Evolutionary conservation across 1,140 invertebrate species (phyloP).

Genomic region (Brachionus asplanchnoidis): DNA sequence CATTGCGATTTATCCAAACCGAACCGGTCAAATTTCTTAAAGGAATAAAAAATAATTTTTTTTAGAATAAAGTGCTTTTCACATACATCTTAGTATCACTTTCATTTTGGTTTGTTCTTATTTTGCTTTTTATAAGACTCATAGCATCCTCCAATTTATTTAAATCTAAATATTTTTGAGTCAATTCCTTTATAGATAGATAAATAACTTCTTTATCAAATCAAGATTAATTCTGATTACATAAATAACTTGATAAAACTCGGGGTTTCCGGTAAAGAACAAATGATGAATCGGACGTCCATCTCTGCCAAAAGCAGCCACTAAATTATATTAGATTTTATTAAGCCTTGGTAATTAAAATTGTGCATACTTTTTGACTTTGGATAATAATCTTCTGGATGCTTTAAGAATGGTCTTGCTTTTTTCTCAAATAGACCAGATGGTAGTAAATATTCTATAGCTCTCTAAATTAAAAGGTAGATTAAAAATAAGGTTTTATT

Average conservation of each 20-base stretch:
- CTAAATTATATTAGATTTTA: slow-evolving; percentile 51
- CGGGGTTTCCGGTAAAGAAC: slow-evolving; percentile 80
- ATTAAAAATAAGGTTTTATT: background rate
- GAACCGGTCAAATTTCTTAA: background rate
- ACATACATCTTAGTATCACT: slow-evolving; percentile 22
- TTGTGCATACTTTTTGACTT: slow-evolving; percentile 54
- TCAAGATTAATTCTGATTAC: background rate
- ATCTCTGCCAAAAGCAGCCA: slow-evolving; percentile 78
- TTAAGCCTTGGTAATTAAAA: background rate
- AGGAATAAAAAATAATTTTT: background rate
- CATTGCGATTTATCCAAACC: background rate
- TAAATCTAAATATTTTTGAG: slow-evolving; percentile 37
- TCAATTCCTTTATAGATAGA: slow-evolving; percentile 6
- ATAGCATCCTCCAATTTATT: slow-evolving; percentile 39
- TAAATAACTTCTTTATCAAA: background rate
- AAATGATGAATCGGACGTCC: slow-evolving; percentile 80
- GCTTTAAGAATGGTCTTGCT: slow-evolving; percentile 78
- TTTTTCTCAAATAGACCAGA: slow-evolving; percentile 75
- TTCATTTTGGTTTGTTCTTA: background rate
- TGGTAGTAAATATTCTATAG: slow-evolving; percentile 85
- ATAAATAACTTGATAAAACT: slow-evolving; percentile 63
- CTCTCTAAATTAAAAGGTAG: slow-evolving; percentile 63
- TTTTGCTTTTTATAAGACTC: slow-evolving; percentile 1
- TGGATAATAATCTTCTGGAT: slow-evolving; percentile 78
- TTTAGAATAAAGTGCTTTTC: background rate